Evolutionary conservation across 2,888 invertebrate species (phyloP), one percentile per base, ranked within the genome.

Genomic region (Apodemia hepburni): DNA sequence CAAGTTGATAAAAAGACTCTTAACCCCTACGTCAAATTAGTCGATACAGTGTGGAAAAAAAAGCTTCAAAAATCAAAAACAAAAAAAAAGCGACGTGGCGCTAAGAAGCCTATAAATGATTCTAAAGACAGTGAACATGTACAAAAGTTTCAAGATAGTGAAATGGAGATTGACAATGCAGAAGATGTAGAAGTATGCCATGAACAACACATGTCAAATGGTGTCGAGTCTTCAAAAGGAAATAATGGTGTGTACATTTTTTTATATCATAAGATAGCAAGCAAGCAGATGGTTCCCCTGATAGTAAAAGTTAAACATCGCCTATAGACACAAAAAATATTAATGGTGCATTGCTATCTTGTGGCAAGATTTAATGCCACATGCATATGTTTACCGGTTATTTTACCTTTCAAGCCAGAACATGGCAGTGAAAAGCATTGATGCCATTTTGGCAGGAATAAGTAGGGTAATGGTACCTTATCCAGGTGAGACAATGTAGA

Each of bases 21-120:
- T 3, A 89, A 92, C 73, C 92, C 92, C 9, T 86, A 78, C 22
- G 86, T 89, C 1, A 88, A 87, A 69, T 71, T 92, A 62, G 87
- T 92, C 5, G 85, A 90, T 69, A 77, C 75, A 8, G 91, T 85
- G 8, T 73, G 79, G 71, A 90, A 92, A 67, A 90, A 90, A 71
- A 91, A 89, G 65, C 71, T 80, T 15, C 84, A 81, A 62, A 71
- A 78, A 7, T 76, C 77, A 58, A 72, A 71, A 57, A 73, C 75
- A 58, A 87, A 82, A 69, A 85, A 79, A 69, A 82, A 75, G 66
- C 75, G 69, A 70, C 69, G 59, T 38, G 76, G 70, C 60, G 75
- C 70, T 45, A 75, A 68, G 51, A 69, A 68, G 63, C 33, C 58
- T 33, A n/a, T 64, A 17, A 68, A 73, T 35, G 68, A 65, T 29